phyloP scores from a whole-genome alignment of 64 coral and sea anemone species.

The Montipora capricornis region DNA sequence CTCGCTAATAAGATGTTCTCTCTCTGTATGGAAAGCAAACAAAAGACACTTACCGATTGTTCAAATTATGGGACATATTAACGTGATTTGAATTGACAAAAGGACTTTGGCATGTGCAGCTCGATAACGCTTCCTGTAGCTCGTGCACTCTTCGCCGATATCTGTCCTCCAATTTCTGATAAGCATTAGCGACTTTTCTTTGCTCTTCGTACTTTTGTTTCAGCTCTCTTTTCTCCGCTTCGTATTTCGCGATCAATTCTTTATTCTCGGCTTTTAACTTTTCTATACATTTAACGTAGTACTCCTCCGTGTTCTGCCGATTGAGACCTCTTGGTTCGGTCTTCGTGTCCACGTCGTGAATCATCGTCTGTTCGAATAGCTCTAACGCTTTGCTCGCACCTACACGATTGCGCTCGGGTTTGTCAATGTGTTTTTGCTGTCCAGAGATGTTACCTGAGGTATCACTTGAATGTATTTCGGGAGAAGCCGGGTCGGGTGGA shows the following conservation, averaged over 20 bases:
- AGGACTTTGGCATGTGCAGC: constrained; percentile 83
- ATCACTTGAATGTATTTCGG: constrained; percentile 13
- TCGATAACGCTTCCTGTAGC: constrained; percentile 86
- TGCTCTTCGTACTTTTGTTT: constrained; percentile 97
- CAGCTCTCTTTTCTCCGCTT: constrained; percentile 82
- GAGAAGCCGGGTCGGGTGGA: constrained; percentile 17
- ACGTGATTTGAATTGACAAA: constrained; percentile 75
- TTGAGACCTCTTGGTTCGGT: constrained; percentile 24
- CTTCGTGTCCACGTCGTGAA: constrained; percentile 33
- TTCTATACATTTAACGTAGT: constrained; percentile 78
- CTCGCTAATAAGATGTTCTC: too few relatives aligned
- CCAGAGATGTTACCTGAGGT: constrained; percentile 10
- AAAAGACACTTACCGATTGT: neutral
- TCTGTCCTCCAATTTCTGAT: constrained; percentile 98
- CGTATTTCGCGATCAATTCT: constrained; percentile 80
- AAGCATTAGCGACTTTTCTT: constrained; percentile 98
- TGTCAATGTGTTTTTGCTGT: constrained; percentile 1
- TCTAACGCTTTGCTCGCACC: neutral
- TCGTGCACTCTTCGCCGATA: constrained; percentile 96
- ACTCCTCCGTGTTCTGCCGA: constrained; percentile 27
- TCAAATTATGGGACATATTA: constrained; percentile 30
- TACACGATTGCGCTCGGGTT: neutral
- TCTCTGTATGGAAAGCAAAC: neutral
- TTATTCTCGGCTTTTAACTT: constrained; percentile 78
- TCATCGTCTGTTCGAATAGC: neutral